Conservation (phyloP, 2,113 vertebrate genomes). For the Nyctereutes procyonoides region DNA sequence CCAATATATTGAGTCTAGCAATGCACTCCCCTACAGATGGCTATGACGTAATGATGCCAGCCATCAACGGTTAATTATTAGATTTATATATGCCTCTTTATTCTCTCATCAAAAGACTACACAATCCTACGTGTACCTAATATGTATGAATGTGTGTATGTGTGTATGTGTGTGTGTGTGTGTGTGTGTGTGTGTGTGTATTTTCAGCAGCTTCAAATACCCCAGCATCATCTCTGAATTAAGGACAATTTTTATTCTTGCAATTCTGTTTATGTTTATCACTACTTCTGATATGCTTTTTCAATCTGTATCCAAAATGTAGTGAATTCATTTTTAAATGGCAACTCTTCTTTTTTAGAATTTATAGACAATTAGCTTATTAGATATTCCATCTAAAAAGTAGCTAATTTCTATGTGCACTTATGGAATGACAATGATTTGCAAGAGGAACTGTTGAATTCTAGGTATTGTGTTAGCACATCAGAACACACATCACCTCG, state of each 20-base stretch:
- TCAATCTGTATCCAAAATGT: not conserved
- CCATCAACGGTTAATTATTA: not conserved
- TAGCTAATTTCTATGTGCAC: not conserved
- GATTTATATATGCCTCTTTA: not conserved
- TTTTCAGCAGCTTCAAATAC: not conserved
- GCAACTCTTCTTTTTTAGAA: not conserved
- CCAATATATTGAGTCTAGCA: not conserved
- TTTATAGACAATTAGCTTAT: not conserved
- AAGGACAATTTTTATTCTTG: not conserved
- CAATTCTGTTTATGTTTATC: not conserved
- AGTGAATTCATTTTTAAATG: not conserved
- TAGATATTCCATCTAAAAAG: not conserved
- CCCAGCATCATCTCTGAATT: not conserved
- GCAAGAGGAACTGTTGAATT: not conserved
- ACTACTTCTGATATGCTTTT: not conserved
- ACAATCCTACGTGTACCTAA: not conserved
- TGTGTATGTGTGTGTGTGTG: not conserved
- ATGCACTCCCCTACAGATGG: not conserved
- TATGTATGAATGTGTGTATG: not conserved
- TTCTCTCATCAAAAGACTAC: not conserved
- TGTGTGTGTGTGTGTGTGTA: not conserved
- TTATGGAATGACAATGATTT: not conserved
- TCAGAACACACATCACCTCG: not conserved
- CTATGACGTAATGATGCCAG: not conserved
- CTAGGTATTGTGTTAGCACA: not conserved